Base-by-base conservation (phyloP, 2,797 vertebrate species). In the Epinephelus coioides region DNA sequence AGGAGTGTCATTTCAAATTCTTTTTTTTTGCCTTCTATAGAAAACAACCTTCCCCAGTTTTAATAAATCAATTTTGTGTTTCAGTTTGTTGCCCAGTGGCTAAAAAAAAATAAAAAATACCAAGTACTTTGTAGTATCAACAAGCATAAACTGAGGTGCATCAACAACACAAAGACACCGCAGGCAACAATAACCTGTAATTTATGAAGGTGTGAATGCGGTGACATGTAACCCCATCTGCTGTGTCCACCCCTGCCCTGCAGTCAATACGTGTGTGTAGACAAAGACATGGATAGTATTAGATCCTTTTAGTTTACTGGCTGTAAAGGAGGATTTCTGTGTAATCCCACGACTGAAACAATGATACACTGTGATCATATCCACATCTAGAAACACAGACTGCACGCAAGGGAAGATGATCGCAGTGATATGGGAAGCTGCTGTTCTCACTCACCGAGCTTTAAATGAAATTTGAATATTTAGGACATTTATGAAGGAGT, bases 281-380 rank as follows among this genome's bases (percentile, higher is more conserved):
- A 90, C 83, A 91, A 91, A 85, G 76, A 30, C 64, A 0, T 4
- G 23, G 65, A 85, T 60, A 75, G 47, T 73, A 68, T 78, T 53
- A n/a, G 44, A 63, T 10, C 6, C 38, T 64, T 86, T 88, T 57
- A 30, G 23, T 70, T 91, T 83, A 76, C 79, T n/a, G 1, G 23
- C 5, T 51, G 27, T 43, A 60, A 80, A 76, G 47, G 40, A 62
- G 8, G 25, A 67, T 23, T 54, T 70, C 3, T 50, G 30, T 21
- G 2, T 13, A 53, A 73, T 65, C 68, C 54, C 57, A 50, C 17
- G 13, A 53, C 30, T 49, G 38, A 63, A 54, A 72, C 81, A 70
- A 34, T 40, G 67, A 82, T 27, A 50, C 5, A 1, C 15, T 23
- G 46, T 25, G n/a, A 69, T 69, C 38, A 25, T 2, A 18, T n/a